These are phyloP conservation scores for Cherax quadricarinatus DNA, from an alignment of 1,140 invertebrate genomes.

Conservation along the genomic window DNA sequence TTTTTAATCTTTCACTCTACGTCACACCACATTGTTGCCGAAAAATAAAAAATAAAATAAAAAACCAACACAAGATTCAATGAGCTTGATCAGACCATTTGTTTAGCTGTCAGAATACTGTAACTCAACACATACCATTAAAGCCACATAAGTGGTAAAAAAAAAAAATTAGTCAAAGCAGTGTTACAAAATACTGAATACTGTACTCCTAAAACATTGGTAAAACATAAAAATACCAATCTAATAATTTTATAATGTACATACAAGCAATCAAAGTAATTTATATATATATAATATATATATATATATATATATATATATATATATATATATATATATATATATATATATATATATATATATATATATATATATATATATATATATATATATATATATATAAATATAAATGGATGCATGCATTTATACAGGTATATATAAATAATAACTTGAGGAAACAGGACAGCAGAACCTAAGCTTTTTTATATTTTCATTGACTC, in stretches of 20 bases:
- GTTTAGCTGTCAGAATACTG: constrained; percentile 50
- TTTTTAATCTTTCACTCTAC: constrained; percentile 62
- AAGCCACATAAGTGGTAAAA: constrained; percentile 6
- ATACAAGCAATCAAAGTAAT: not conserved
- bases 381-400: too few relatives aligned
- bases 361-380: too few relatives aligned
- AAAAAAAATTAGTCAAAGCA: not conserved
- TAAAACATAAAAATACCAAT: constrained; percentile 38
- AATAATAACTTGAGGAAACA: too few relatives aligned
- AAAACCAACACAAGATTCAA: constrained; percentile 60
- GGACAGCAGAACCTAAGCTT: too few relatives aligned
- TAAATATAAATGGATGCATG: too few relatives aligned
- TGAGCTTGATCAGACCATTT: constrained; percentile 60
- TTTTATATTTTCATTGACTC: too few relatives aligned
- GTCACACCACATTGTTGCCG: constrained; percentile 59
- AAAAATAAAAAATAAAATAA: not conserved
- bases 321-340: too few relatives aligned
- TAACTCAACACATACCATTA: constrained; percentile 36
- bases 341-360: too few relatives aligned
- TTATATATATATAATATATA: not conserved
- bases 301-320: too few relatives aligned
- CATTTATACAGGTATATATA: too few relatives aligned
- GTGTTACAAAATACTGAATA: constrained; percentile 25
- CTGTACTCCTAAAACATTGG: constrained; percentile 22
- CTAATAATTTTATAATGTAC: constrained; percentile 1